A percentile compares a stretch with the other conserved stretches of the same genome.
These are phyloP conservation scores for Tetheella fluctuosa DNA, from an alignment of 2,888 invertebrate species.

Conservation along the genomic window DNA sequence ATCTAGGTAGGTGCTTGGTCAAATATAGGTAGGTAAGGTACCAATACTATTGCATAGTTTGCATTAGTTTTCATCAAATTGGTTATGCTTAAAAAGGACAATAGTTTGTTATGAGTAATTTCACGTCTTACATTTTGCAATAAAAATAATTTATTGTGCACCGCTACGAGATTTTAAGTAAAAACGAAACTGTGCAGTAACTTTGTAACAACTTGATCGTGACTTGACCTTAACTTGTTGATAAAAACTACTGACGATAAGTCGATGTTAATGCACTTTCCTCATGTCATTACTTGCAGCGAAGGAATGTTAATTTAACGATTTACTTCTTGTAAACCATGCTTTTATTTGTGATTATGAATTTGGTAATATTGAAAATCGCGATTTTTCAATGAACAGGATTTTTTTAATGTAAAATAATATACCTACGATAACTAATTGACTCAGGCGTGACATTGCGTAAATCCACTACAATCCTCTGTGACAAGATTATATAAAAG, in stretches of 20 bases:
- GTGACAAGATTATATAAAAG: too few species aligned
- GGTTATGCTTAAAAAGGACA: neutral
- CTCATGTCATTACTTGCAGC: conserved; percentile 27
- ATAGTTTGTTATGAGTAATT: neutral
- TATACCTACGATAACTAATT: too few species aligned
- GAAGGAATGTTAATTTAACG: conserved; percentile 26
- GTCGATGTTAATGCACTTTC: conserved; percentile 50
- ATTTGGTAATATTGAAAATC: neutral
- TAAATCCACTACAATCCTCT: too few species aligned
- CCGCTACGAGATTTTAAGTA: neutral
- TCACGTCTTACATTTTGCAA: neutral
- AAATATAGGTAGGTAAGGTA: too few species aligned
- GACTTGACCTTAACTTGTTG: conserved; percentile 31
- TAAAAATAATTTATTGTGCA: conserved; percentile 3
- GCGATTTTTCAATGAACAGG: too few species aligned
- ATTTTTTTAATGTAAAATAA: too few species aligned
- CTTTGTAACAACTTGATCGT: conserved; percentile 3
- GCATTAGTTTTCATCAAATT: neutral
- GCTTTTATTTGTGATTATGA: neutral
- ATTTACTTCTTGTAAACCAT: neutral
- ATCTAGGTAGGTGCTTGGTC: too few species aligned
- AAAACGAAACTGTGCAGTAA: neutral
- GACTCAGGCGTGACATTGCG: too few species aligned
- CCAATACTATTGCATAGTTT: neutral
- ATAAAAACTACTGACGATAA: conserved; percentile 38